Base-by-base conservation (phyloP, 2,888 invertebrate genomes). In the Chrysotoxum bicinctum region DNA sequence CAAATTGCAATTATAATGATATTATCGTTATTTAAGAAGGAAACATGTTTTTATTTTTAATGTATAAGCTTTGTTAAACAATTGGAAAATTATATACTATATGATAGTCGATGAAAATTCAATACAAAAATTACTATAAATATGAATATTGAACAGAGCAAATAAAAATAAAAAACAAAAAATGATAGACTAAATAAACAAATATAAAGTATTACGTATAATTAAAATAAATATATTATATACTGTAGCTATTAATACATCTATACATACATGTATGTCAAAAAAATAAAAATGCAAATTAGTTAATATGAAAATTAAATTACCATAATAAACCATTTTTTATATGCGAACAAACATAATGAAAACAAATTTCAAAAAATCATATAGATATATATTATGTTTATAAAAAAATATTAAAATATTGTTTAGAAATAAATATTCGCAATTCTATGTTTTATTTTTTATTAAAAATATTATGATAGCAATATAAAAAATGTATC, bases 121-220 rank as follows among this genome's bases (percentile, higher is more conserved):
- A 43, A 76, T 81, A 79, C 19, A 72, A 81, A 50, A 37, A 73
- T 45, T 81, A 62, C 58, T 23, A 83, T 64, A 85, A 43, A 68
- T 32, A 73, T 48, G 74, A 68, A 23, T 52, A 78, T 58, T 64
- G 56, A 79, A 70, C 40, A 72, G 78, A 68, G 21, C 69, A 77
- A 40, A 81, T 1, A 37, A 14, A 35, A 35, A 35, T 10, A 12
- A 35, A 40, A 52, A 80, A 30, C 26, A 50, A 56, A 62, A 72
- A 64, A 77, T 75, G 60, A 86, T 77, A 83, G 83, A 87, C 87
- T 87, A 87, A 66, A 87, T 72, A 83, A 88, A 86, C 79, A 84
- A 79, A 60, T 76, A 84, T 23, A 85, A 87, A 80, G 80, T 84
- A 84, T 84, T 80, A 85, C 68, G 26, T 80, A 80, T 66, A 76